phyloP scores from a whole-genome alignment of 2,888 invertebrate species.

The Cheilosia grossa region DNA sequence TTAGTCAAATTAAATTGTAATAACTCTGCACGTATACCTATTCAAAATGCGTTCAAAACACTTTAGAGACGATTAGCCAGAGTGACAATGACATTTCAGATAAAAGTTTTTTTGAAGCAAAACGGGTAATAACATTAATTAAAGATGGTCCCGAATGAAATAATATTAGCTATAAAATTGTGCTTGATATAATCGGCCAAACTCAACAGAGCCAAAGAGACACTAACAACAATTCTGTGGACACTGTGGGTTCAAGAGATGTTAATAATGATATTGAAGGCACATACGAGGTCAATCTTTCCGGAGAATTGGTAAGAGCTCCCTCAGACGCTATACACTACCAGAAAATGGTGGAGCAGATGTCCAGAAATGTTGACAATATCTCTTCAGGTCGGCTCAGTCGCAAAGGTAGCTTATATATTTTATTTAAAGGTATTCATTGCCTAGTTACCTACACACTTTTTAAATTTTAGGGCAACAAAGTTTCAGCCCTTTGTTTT shows the following conservation, averaged over 20 bases:
- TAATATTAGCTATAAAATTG: constrained; percentile 20
- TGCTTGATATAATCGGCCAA: constrained; percentile 20
- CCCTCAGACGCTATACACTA: not conserved
- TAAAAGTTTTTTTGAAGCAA: constrained; percentile 10
- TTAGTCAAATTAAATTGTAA: no score
- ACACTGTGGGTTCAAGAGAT: constrained; percentile 6
- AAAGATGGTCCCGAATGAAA: constrained; percentile 17
- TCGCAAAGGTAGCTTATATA: constrained; percentile 1
- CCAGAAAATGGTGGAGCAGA: not conserved
- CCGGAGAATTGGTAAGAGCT: constrained; percentile 6
- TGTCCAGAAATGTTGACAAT: not conserved
- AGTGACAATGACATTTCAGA: constrained; percentile 4
- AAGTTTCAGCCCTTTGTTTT: not conserved
- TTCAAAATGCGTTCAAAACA: no score
- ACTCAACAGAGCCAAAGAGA: constrained; percentile 15
- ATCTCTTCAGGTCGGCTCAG: constrained; percentile 5
- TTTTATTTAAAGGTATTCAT: not conserved
- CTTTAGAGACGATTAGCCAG: no score
- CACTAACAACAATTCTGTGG: constrained; percentile 18
- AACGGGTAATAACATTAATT: constrained; percentile 14
- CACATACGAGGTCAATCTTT: constrained; percentile 11
- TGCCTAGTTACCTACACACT: not conserved
- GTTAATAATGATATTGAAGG: constrained; percentile 8
- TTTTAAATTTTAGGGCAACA: not conserved
- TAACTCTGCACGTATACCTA: no score